phyloP scores from a whole-genome alignment of 1,140 invertebrate genomes.

The Probaryconus sp. region DNA sequence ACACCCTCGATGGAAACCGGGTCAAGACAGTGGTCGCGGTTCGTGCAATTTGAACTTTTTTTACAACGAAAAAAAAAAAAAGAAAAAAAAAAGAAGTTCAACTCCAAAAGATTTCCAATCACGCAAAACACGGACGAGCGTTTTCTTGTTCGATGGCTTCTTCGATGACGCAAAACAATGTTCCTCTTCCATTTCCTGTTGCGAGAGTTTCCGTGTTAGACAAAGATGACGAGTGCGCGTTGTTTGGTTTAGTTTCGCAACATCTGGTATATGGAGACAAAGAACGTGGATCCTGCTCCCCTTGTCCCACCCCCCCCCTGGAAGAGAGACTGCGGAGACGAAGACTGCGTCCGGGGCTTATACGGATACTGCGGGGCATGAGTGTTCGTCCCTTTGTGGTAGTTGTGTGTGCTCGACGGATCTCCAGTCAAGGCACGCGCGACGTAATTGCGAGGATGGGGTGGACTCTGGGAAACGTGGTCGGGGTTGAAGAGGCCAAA shows the following conservation, averaged over 20 bases:
- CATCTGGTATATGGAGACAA: slow-evolving; percentile 65
- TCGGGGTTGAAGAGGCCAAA: slow-evolving; percentile 52
- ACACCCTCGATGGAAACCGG: too few relatives aligned
- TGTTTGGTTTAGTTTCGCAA: slow-evolving; percentile 64
- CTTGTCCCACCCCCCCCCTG: background rate
- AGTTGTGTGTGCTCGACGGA: slow-evolving; percentile 71
- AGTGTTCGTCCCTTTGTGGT: slow-evolving; percentile 36
- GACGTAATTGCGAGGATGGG: slow-evolving; percentile 76
- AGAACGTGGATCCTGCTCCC: slow-evolving; percentile 55
- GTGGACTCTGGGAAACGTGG: slow-evolving; percentile 49
- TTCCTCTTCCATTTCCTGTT: slow-evolving; percentile 11
- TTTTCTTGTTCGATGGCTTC: slow-evolving; percentile 11
- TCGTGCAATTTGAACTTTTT: too few relatives aligned
- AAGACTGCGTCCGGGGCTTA: slow-evolving; percentile 37
- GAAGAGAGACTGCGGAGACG: slow-evolving; percentile 48
- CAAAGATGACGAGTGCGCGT: slow-evolving; percentile 23
- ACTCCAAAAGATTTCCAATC: slow-evolving; percentile 10
- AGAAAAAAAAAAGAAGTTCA: slow-evolving; percentile 25
- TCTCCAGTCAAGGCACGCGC: slow-evolving; percentile 76
- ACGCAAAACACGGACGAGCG: background rate
- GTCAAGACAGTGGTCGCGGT: too few relatives aligned
- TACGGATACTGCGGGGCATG: slow-evolving; percentile 29
- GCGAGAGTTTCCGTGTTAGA: slow-evolving; percentile 4
- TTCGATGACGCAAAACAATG: slow-evolving; percentile 23
- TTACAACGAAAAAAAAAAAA: too few relatives aligned